Base-by-base conservation (phyloP, 2,888 invertebrate genomes). In the Ophion costatus region DNA sequence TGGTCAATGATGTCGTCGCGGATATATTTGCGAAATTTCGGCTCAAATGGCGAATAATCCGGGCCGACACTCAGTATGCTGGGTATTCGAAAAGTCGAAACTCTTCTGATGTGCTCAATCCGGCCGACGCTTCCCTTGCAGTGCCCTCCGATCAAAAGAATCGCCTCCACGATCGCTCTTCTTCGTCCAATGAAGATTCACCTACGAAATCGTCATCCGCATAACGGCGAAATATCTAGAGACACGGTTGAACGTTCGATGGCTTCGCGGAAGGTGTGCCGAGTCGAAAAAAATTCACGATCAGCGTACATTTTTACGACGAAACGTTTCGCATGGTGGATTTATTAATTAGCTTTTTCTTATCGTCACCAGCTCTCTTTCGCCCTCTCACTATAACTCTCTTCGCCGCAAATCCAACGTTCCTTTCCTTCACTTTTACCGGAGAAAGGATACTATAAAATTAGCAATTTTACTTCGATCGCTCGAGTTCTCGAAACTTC, bases 381-480 rank as follows among this genome's bases (percentile, higher is more conserved):
- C 59, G 59, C 79, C 75, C 57, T 59, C 51, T 45, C 45, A 22
- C 42, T 45, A 22, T 61, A 59, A 22, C 45, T 59, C 82, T 38
- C 20, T 56, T 51, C 51, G 51, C 51, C 69, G 45, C 20, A 51
- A 80, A 82, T 67, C 80, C 74, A 70, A 61, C 75, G 88, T 87
- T 89, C 69, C 84, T 83, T 74, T 74, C 80, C 87, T 75, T 61
- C 56, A 42, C 38, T 71, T 63, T 69, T 80, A 51, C 56, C 42
- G 73, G 73, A 56, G 78, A 78, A 70, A 70, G 86, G 85, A 87
- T 66, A 82, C 85, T 88, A 91, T 92, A 92, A 92, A 92, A 93
- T 93, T 92, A 92, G 91, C 92, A 92, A 92, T 92, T 92, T 92
- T 89, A 90, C 90, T 89, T 88, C 87, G 75, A 74, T 83, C 69